Base-by-base conservation (phyloP, 2,113 vertebrate species). In the Epinephelus lanceolatus region DNA sequence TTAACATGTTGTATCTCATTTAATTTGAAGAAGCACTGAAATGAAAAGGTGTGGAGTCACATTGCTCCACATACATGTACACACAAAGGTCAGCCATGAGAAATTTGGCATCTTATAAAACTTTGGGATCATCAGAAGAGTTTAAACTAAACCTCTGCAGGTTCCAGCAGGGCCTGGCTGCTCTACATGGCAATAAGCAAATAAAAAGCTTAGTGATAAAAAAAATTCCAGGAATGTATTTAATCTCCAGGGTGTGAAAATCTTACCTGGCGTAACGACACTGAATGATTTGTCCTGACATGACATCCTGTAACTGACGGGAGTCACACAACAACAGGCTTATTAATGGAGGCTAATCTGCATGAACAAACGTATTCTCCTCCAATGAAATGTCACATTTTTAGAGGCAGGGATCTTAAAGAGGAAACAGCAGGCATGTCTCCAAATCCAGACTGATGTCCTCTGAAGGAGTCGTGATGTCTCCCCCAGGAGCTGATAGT, bases 201-300 rank as follows among this genome's bases (percentile, higher is more conserved):
- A 40, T 61, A 49, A 52, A 40, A 76, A 23, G 51, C 19, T 10
- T 2, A 25, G 72, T 56, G 55, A 49, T 27, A 8, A 69, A 45
- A 45, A 40, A 57, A 0, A 1, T 25, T 40, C 2, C 1, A 27
- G 1, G 52, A 67, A 67, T 53, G 55, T 2, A 2, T 73, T 53
- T 72, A 52, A 72, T 78, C 74, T 63, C 0, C 60, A 42, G 74
- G 60, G 74, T 76, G 61, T 42, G 51, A 55, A 83, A 65, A 33
- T 49, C 12, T 56, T 2, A 40, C 9, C 52, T 13, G 47, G 27
- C 47, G 30, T 2, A 33, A 25, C 1, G 27, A 30, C 45, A 68
- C 4, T 0, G 52, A 45, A 10, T 45, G 45, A 52, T 53, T 40
- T 62, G 82, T 56, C 37, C 55, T 6, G 21, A 78, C 82, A 67